A percentile compares a stretch with the other conserved stretches of the same genome.
Evolutionary conservation across 2,797 vertebrate genomes (phyloP).

Genomic region (Clarias platycephalus): DNA sequence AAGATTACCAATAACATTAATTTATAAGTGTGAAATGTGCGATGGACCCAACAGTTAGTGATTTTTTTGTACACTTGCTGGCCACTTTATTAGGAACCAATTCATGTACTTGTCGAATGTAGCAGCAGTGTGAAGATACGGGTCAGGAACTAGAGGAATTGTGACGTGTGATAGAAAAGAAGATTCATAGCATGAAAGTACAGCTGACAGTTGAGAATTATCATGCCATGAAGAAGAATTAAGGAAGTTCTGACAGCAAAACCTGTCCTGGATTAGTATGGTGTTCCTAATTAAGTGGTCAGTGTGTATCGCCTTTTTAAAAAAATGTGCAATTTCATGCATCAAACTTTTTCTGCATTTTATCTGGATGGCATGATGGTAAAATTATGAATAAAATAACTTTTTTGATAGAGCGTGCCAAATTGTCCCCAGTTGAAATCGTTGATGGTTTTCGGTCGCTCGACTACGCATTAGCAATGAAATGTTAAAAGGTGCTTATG

Average conservation of each 20-base stretch:
- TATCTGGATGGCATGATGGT: neutral
- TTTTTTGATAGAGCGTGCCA: too few relatives aligned
- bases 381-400: neutral
- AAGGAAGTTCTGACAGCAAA: neutral
- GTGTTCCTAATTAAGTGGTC: slow-evolving; percentile 3
- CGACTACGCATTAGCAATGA: too few relatives aligned
- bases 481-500: too few relatives aligned
- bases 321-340: neutral
- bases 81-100: slow-evolving; percentile 4
- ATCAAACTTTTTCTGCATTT: neutral
- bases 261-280: neutral
- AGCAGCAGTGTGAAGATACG: neutral
- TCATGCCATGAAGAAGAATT: neutral
- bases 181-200: neutral
- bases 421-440: too few relatives aligned
- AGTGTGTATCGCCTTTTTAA: neutral
- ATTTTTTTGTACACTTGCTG: neutral
- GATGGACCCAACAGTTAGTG: neutral
- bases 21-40: neutral
- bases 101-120: neutral
- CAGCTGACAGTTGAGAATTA: neutral
- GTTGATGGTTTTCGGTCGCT: too few relatives aligned
- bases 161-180: neutral
- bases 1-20: neutral
- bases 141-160: neutral